Conservation (phyloP, 2,113 vertebrate species). For the Azemiops feae region DNA sequence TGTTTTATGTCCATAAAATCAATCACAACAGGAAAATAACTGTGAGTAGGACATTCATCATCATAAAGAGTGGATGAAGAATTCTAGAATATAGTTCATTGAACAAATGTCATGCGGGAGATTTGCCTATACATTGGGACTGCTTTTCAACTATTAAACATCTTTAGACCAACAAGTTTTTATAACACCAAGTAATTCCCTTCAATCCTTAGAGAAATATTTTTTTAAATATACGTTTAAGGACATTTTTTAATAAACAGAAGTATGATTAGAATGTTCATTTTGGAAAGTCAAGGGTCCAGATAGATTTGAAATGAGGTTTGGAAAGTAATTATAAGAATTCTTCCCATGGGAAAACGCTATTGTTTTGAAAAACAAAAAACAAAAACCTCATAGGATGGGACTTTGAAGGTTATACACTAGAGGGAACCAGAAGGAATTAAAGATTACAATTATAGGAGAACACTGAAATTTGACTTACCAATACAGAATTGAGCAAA, state of each 20-base stretch:
- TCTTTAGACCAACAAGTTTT: too few species aligned
- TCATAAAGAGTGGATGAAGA: accelerated
- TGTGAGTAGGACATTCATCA: background rate
- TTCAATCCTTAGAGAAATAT: background rate
- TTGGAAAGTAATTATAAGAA: too few species aligned
- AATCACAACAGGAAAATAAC: background rate
- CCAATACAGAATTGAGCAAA: too few species aligned
- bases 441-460: background rate
- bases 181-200: background rate
- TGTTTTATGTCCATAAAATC: background rate
- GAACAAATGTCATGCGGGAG: background rate
- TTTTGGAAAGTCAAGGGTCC: too few species aligned
- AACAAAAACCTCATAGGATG: background rate
- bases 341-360: too few species aligned
- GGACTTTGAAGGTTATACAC: background rate
- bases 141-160: background rate
- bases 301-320: too few species aligned
- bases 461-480: background rate
- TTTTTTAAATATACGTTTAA: background rate
- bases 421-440: background rate
- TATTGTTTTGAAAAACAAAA: too few species aligned
- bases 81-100: background rate
- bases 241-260: too few species aligned
- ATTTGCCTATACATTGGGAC: background rate
- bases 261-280: too few species aligned